These are phyloP conservation scores for Dryobota labecula DNA, from an alignment of 2,888 invertebrate genomes.

Conservation along the genomic window DNA sequence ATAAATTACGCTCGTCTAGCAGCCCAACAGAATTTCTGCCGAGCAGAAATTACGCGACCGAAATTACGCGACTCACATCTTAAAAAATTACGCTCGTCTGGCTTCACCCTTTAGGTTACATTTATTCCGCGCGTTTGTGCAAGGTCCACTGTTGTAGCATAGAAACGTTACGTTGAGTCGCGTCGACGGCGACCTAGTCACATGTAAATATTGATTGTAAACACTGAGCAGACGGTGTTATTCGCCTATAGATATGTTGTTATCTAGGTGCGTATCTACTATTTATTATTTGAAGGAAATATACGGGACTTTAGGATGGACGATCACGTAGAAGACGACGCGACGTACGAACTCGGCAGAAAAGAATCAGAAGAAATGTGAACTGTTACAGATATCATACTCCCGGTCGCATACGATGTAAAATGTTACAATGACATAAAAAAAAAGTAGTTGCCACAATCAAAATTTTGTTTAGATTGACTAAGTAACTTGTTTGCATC, in stretches of 20 bases:
- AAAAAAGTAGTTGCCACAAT: too few relatives aligned
- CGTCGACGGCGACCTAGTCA: not conserved
- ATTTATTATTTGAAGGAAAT: conserved; percentile 18
- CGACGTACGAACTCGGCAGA: not conserved
- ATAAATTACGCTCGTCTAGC: too few relatives aligned
- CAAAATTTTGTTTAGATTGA: too few relatives aligned
- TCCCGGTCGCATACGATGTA: too few relatives aligned
- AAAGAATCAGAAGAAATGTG: not conserved
- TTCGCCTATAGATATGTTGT: not conserved
- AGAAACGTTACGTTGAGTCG: conserved; percentile 4
- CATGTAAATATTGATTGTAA: conserved; percentile 56
- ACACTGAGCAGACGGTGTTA: conserved; percentile 31
- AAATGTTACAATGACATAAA: too few relatives aligned
- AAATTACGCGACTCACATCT: too few relatives aligned
- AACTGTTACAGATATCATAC: too few relatives aligned
- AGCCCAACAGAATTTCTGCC: too few relatives aligned
- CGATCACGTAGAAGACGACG: not conserved
- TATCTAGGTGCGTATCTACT: conserved; percentile 11
- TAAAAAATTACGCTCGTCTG: too few relatives aligned
- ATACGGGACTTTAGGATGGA: conserved; percentile 6
- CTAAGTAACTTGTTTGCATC: too few relatives aligned
- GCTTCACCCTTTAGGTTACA: not conserved
- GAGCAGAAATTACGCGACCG: too few relatives aligned
- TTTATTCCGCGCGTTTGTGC: not conserved
- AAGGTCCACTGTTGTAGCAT: not conserved